These are phyloP conservation scores for Venturia canescens DNA, from an alignment of 1,140 invertebrate species.

Conservation along the genomic window DNA sequence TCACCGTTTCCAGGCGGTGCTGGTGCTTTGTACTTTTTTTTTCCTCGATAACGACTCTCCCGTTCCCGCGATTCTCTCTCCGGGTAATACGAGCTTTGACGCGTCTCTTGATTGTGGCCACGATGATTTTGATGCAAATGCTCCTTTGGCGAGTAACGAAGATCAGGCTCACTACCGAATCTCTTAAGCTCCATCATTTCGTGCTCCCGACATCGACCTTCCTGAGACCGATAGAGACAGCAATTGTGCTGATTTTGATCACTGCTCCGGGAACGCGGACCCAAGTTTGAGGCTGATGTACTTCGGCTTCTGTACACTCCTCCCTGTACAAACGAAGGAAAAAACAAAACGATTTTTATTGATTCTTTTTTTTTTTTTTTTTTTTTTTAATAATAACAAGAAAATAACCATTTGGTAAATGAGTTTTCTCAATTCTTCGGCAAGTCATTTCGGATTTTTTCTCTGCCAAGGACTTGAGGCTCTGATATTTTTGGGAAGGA, in stretches of 20 bases:
- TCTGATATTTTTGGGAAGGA: no score
- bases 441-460: no score
- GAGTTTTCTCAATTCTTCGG: no score
- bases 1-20: slow-evolving; percentile 70
- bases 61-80: slow-evolving; percentile 62
- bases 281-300: slow-evolving; percentile 62
- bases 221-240: slow-evolving; percentile 59
- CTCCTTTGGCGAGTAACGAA: slow-evolving; percentile 70
- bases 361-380: no score
- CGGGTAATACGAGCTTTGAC: slow-evolving; percentile 54
- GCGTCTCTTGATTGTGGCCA: slow-evolving; percentile 48
- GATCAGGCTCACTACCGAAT: slow-evolving; percentile 86
- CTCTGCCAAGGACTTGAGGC: no score
- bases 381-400: no score
- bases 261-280: slow-evolving; percentile 51
- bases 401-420: no score
- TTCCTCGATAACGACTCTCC: slow-evolving; percentile 73
- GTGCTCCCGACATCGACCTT: slow-evolving; percentile 53
- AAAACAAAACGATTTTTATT: no score
- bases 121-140: slow-evolving; percentile 48
- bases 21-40: slow-evolving; percentile 83
- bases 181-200: slow-evolving; percentile 67
- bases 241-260: slow-evolving; percentile 56
- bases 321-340: slow-evolving; percentile 47
- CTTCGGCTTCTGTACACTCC: slow-evolving; percentile 62